These are phyloP conservation scores for Hippocampus guttulatus DNA, from an alignment of 2,113 vertebrate species.

Conservation along the genomic window DNA sequence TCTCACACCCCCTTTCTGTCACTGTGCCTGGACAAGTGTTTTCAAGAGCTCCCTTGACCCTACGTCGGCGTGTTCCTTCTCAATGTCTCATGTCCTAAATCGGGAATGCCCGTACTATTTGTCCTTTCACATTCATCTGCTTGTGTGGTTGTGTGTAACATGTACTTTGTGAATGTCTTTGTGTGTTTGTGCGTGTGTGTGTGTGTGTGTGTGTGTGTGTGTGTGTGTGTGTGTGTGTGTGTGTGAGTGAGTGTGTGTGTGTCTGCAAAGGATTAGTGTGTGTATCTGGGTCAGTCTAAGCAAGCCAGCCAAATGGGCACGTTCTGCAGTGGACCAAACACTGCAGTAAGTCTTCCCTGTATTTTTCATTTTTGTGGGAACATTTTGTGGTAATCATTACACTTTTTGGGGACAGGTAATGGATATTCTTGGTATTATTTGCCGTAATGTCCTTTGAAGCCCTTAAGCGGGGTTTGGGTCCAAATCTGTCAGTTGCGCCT, in stretches of 20 bases:
- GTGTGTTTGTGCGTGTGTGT: neutral
- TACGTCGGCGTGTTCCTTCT: conserved; percentile 3
- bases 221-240: conserved; percentile 14
- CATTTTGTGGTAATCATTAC: neutral
- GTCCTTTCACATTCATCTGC: neutral
- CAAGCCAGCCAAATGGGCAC: conserved; percentile 45
- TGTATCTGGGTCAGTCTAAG: conserved; percentile 60
- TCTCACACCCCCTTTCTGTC: neutral
- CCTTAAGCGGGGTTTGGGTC: neutral
- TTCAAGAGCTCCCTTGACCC: conserved; percentile 11
- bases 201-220: conserved; percentile 10
- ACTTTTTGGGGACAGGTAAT: neutral
- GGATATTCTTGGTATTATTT: neutral
- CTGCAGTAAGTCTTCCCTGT: conserved; percentile 25
- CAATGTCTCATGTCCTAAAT: neutral
- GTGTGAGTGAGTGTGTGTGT: conserved; percentile 7
- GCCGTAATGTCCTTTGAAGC: neutral
- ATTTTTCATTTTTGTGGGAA: neutral
- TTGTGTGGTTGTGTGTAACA: conserved; percentile 5
- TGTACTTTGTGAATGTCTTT: neutral
- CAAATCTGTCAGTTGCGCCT: neutral
- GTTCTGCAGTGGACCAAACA: conserved; percentile 48
- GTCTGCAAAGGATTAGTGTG: conserved; percentile 44
- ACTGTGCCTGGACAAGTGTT: neutral
- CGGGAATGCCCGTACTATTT: neutral